Percentiles rank a stretch among this genome's conserved stretches.
Conservation (phyloP, 2,113 vertebrate genomes). For the Zosterops borbonicus region DNA sequence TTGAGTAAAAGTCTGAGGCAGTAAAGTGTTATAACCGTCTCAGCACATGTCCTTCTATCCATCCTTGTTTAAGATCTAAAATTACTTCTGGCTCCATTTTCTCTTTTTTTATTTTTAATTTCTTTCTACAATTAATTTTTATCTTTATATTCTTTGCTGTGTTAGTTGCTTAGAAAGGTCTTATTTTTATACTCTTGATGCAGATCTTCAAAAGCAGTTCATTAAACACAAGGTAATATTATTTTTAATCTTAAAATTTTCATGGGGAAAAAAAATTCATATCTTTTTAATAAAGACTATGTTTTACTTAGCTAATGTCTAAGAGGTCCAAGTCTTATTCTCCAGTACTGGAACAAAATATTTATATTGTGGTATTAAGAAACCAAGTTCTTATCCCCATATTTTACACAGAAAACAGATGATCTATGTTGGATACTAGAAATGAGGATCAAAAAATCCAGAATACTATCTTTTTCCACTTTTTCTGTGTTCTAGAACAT, state of each 20-base stretch:
- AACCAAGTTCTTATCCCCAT: not conserved
- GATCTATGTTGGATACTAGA: not conserved
- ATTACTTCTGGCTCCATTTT: not conserved
- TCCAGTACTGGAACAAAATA: not conserved
- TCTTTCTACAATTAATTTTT: not conserved
- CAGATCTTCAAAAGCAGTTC: not conserved
- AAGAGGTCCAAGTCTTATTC: not conserved
- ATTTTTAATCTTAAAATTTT: not conserved
- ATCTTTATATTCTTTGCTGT: not conserved
- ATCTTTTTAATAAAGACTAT: not conserved
- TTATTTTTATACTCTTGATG: not conserved
- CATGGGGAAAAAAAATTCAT: not conserved
- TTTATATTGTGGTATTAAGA: not conserved
- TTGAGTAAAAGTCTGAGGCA: not conserved
- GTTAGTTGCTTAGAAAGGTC: not conserved
- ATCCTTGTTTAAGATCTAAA: not conserved
- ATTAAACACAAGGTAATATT: not conserved
- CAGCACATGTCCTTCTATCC: not conserved
- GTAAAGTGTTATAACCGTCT: not conserved
- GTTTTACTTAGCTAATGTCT: not conserved
- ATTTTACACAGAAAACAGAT: not conserved
- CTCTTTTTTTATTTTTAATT: not conserved
- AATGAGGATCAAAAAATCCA: not conserved
- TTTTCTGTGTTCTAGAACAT: not conserved
- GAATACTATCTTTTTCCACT: fast-evolving